Evolutionary conservation across 2,888 invertebrate genomes (phyloP), one percentile per base, ranked within the genome.

Genomic region (Tetragnatha montana): DNA sequence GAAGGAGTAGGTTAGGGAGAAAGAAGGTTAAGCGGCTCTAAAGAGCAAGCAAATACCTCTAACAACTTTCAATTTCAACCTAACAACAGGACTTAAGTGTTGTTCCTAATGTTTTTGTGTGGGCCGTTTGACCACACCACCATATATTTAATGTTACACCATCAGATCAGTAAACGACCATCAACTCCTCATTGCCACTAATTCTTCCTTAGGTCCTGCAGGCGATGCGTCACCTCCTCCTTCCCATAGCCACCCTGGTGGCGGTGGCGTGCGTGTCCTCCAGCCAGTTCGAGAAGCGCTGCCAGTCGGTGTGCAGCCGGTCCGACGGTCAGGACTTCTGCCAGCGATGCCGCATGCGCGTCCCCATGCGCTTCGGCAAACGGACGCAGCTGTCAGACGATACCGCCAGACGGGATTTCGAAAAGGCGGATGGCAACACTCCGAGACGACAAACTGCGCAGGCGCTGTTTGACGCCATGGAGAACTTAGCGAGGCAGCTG

Each of bases 321-420:
- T 90, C 90, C 14, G 91, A 91, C 47, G 89, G 83, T 21, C 88
- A 91, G 49, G 91, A 91, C 12, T 85, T 89, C 78, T 91, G 91
- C 88, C 91, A 91, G 47, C 68, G 91, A 17, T 91, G 91, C 60
- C 73, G 91, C 8, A 87, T 91, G 83, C 60, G 91, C n/a, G 87
- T 91, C 50, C 91, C 91, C 6, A 91, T 91, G 91, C 71, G 91
- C 10, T 91, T 91, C 80, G 91, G 91, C 6, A 91, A 91, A 76
- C 71, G 91, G 10, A 76, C 75, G 19, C 79, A 89, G 19, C 4
- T 35, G 14, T 70, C 69, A 14, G 85, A 81, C n/a, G 83, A 88
- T 22, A 78, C 70, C 35, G 49, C 60, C 19, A 79, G 79, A 68
- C 83, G 84, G 6, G 81, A 75, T 50, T 75, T 81, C 7, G 35